Percentiles rank a stretch among this genome's conserved stretches.
These are phyloP conservation scores for Bombus impatiens DNA, from an alignment of 1,140 invertebrate species.

Conservation along the genomic window DNA sequence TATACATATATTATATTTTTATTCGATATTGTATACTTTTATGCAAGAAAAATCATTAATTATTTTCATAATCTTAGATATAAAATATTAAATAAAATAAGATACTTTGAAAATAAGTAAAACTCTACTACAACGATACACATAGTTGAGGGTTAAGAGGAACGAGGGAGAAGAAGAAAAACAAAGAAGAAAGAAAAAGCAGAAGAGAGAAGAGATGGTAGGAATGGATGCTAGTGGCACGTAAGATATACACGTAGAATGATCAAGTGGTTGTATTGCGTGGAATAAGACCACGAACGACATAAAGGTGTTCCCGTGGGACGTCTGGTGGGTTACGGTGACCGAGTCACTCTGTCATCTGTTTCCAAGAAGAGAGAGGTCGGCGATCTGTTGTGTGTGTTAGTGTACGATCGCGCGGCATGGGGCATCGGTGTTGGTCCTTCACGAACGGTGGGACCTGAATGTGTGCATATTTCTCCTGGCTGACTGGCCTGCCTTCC, in stretches of 20 bases:
- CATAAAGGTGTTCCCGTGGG: conserved; percentile 34
- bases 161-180: neutral
- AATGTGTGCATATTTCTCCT: conserved; percentile 75
- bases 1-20: no score
- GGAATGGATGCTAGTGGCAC: conserved; percentile 1
- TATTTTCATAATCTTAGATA: no score
- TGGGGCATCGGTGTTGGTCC: conserved; percentile 71
- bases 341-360: conserved; percentile 69
- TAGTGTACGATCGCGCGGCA: conserved; percentile 46
- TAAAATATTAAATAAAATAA: no score
- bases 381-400: conserved; percentile 32
- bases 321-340: conserved; percentile 41
- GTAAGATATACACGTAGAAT: neutral
- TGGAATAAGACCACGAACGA: conserved; percentile 23
- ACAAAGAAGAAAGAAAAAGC: neutral
- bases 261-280: conserved; percentile 19
- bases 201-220: conserved; percentile 10
- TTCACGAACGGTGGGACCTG: conserved; percentile 69
- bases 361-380: conserved; percentile 67
- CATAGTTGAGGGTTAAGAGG: neutral
- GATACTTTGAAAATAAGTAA: no score
- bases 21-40: no score
- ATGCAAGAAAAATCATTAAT: no score
- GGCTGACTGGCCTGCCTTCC: conserved; percentile 62
- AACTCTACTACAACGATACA: no score